phyloP scores from a whole-genome alignment of 2,888 invertebrate genomes.

The Agriopis aurantiaria region DNA sequence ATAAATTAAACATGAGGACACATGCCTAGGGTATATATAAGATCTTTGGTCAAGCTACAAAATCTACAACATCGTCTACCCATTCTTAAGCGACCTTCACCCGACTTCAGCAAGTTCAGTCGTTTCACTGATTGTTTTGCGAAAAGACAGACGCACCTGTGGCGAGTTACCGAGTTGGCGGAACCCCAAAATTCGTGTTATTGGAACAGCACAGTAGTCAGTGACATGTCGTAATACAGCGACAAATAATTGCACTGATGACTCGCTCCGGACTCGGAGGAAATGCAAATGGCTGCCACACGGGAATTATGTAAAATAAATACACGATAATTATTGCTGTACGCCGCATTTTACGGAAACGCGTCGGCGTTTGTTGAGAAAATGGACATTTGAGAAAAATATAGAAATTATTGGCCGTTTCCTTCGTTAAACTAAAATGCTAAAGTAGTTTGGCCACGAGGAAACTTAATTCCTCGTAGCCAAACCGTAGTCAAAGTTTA shows the following conservation, averaged over 20 bases:
- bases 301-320: conserved; percentile 45
- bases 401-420: not conserved
- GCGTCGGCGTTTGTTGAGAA: conserved; percentile 14
- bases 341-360: conserved; percentile 35
- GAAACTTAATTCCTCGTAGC: too few species aligned
- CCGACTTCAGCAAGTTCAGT: not conserved
- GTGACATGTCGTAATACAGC: conserved; percentile 47
- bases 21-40: too few species aligned
- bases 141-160: conserved; percentile 2
- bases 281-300: conserved; percentile 47
- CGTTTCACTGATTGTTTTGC: conserved; percentile 1
- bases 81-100: conserved; percentile 2
- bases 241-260: conserved; percentile 50
- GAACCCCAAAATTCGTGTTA: conserved; percentile 49
- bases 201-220: conserved; percentile 47
- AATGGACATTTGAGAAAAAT: conserved; percentile 19
- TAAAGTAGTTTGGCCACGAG: too few species aligned
- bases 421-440: too few species aligned
- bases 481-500: too few species aligned
- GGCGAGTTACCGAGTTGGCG: conserved; percentile 20
- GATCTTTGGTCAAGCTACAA: not conserved
- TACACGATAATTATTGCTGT: conserved; percentile 38
- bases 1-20: too few species aligned
- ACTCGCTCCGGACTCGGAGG: conserved; percentile 38
- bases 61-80: not conserved